A percentile compares a stretch with the other conserved stretches of the same genome.
phyloP scores from a whole-genome alignment of 37 sponge, comb jelly and placozoan species.

The Tethya wilhelma region DNA sequence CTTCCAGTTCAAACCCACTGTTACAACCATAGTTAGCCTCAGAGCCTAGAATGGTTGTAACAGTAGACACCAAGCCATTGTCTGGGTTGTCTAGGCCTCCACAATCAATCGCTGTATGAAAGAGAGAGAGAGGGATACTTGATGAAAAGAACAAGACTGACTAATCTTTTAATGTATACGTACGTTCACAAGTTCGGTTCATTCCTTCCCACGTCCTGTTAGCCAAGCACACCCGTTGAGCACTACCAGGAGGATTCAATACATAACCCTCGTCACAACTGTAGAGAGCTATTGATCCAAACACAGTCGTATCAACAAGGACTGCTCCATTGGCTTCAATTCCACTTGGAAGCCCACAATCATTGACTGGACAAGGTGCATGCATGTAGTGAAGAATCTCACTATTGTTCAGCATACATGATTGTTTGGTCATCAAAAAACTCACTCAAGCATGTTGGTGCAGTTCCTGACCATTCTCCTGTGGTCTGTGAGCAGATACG shows the following conservation, averaged over 20 bases:
- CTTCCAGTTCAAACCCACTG: slow-evolving; percentile 40
- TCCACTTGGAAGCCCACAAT: too few species aligned
- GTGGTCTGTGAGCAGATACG: slow-evolving; percentile 32
- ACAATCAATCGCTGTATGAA: slow-evolving; percentile 15
- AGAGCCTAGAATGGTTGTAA: background rate
- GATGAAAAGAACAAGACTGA: too few species aligned
- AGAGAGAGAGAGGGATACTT: too few species aligned
- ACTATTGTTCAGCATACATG: too few species aligned
- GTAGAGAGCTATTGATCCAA: background rate
- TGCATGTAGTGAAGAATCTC: too few species aligned
- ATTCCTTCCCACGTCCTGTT: background rate
- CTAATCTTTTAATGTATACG: background rate
- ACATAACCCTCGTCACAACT: background rate
- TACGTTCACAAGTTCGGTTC: background rate
- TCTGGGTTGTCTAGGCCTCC: slow-evolving; percentile 2
- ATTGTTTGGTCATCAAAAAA: too few species aligned
- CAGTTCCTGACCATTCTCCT: slow-evolving; percentile 57
- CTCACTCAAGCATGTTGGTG: slow-evolving; percentile 63
- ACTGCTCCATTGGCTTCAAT: background rate
- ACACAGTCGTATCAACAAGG: background rate
- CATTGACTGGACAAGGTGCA: too few species aligned
- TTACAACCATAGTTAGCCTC: slow-evolving; percentile 61
- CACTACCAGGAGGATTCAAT: background rate
- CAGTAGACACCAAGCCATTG: slow-evolving; percentile 21
- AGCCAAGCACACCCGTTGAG: background rate